phyloP scores from a whole-genome alignment of 2,797 vertebrate genomes.

The Tadarida brasiliensis region DNA sequence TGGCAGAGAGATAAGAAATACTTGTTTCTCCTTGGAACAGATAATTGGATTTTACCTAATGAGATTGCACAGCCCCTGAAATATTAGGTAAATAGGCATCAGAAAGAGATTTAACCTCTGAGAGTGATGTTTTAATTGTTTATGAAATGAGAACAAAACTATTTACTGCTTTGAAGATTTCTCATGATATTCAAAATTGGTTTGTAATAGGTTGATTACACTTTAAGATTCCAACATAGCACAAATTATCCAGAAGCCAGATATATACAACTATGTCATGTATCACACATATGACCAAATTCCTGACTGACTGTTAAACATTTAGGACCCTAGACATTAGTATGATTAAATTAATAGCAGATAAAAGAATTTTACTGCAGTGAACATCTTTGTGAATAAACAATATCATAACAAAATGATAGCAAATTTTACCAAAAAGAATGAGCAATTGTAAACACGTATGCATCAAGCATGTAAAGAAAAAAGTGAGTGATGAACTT shows the following conservation, averaged over 20 bases:
- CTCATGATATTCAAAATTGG: not conserved
- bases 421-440: not conserved
- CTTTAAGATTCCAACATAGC: not conserved
- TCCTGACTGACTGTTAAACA: not conserved
- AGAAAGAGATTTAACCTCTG: conserved; percentile 35
- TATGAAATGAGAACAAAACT: not conserved
- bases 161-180: not conserved
- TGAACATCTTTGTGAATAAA: not conserved
- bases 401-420: not conserved
- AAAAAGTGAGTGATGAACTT: not conserved
- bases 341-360: not conserved
- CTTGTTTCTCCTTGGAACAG: conserved; percentile 2
- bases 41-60: conserved; percentile 61
- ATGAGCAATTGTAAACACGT: not conserved
- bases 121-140: conserved; percentile 44
- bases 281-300: not conserved
- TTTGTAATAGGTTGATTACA: not conserved
- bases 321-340: not conserved
- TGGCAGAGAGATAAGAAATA: conserved; percentile 53
- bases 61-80: not conserved
- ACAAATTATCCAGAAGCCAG: not conserved
- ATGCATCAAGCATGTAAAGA: not conserved
- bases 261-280: not conserved
- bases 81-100: conserved; percentile 2
- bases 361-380: not conserved